These are phyloP conservation scores for Etheostoma nigrum DNA, from an alignment of 2,797 vertebrate species.

Conservation along the genomic window DNA sequence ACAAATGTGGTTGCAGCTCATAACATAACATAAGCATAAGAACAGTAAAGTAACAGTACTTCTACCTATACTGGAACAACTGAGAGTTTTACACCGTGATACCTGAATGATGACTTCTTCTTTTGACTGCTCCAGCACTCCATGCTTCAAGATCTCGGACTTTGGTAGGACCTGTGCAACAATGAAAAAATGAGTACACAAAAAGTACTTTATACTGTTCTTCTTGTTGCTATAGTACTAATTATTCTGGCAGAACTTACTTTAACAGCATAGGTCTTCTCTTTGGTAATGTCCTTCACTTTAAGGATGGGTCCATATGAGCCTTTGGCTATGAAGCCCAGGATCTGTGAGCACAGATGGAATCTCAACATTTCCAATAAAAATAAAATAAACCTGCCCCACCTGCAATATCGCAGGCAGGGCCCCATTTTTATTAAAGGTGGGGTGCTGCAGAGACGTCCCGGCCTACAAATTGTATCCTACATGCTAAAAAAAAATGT, in stretches of 20 bases:
- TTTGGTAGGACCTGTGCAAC: slow-evolving; percentile 88
- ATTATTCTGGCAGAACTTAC: slow-evolving; percentile 66
- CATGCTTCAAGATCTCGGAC: slow-evolving; percentile 86
- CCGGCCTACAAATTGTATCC: too few species aligned
- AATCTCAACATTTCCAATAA: not conserved
- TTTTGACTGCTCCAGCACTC: slow-evolving; percentile 89
- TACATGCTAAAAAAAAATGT: too few species aligned
- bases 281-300: slow-evolving; percentile 83
- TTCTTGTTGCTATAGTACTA: not conserved
- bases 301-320: slow-evolving; percentile 92
- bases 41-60: not conserved
- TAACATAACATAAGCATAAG: not conserved
- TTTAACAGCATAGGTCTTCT: slow-evolving; percentile 90
- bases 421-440: too few species aligned
- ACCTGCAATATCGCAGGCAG: too few species aligned
- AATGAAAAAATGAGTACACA: not conserved
- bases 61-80: not conserved
- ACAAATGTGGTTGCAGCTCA: too few species aligned
- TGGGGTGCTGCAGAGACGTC: too few species aligned
- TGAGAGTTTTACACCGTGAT: not conserved
- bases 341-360: slow-evolving; percentile 78
- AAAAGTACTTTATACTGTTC: not conserved
- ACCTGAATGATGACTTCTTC: slow-evolving; percentile 93
- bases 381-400: too few species aligned
- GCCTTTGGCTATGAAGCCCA: slow-evolving; percentile 88